Percentiles rank a stretch among this genome's conserved stretches.
phyloP scores from a whole-genome alignment of 2,888 invertebrate species.

The Esperia sulphurella region DNA sequence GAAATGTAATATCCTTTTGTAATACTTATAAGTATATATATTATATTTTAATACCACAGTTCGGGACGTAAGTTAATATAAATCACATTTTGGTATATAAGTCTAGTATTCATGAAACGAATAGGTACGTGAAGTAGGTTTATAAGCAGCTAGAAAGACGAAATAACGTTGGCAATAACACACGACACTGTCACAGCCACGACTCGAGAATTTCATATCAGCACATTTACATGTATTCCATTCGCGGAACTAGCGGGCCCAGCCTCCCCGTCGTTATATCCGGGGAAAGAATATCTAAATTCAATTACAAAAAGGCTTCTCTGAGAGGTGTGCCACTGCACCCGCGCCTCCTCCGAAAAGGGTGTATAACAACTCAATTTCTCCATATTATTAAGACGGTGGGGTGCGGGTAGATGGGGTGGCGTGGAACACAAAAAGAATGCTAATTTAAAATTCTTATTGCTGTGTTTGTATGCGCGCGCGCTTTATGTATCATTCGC shows the following conservation, averaged over 20 bases:
- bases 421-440: constrained; percentile 73
- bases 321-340: constrained; percentile 68
- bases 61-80: no score
- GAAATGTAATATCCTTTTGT: no score
- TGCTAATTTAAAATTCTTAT: constrained; percentile 79
- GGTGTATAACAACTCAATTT: constrained; percentile 79
- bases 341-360: constrained; percentile 71
- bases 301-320: constrained; percentile 78
- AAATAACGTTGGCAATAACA: constrained; percentile 40
- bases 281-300: constrained; percentile 75
- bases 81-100: no score
- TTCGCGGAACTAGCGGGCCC: constrained; percentile 56
- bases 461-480: constrained; percentile 74
- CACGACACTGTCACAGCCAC: constrained; percentile 40
- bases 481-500: constrained; percentile 74
- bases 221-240: constrained; percentile 57
- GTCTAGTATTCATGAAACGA: no score
- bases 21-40: no score
- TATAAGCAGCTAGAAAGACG: constrained; percentile 5
- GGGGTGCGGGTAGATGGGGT: constrained; percentile 62
- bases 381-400: constrained; percentile 75
- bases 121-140: no score
- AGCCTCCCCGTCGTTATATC: constrained; percentile 62
- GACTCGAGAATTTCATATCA: constrained; percentile 62
- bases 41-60: no score